Base-by-base conservation (phyloP, 2,113 vertebrate species). In the Pipa parva region DNA sequence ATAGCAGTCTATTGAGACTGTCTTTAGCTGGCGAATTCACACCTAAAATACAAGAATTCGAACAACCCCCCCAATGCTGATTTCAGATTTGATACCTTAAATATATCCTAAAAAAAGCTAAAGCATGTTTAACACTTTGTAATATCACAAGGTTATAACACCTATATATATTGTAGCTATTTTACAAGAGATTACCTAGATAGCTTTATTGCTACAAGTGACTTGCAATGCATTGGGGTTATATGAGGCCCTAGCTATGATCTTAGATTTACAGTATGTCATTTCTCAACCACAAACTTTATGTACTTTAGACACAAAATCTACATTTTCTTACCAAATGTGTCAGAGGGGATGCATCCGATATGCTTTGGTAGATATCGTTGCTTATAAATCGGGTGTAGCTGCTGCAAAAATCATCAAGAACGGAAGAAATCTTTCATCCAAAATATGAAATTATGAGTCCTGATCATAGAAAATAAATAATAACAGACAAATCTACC, bases 281-380 rank as follows among this genome's bases (percentile, higher is more conserved):
- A 61, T 61, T 61, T n/a, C 48, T 69, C 58, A 52, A 29, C 31
- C 57, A 22, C 25, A 42, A 46, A 27, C 56, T 28, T 60, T 50
- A 57, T 59, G 55, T 36, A 51, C 31, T 37, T 50, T 24, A 13
- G 64, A 68, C 56, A 68, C 57, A 60, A 52, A 55, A 18, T 27
- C 12, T 52, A 58, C 52, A 33, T 69, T 60, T 59, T 61, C 33
- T 29, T 54, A 54, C 57, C 20, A 31, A 61, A 60, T 61, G 33
- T 69, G 66, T 69, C 66, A 60, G 58, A 15, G 7, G 48, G 61
- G 66, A 69, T 46, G 26, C 31, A 69, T 52, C 49, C 57, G 57
- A 69, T 61, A 45, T 69, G 57, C 11, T 27, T 36, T 24, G 26
- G 33, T 22, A 49, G 24, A 68, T 68, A n/a, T 46, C 39, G 7